These are phyloP conservation scores for Triplophysa rosa DNA, from an alignment of 2,113 vertebrate species.

Conservation along the genomic window DNA sequence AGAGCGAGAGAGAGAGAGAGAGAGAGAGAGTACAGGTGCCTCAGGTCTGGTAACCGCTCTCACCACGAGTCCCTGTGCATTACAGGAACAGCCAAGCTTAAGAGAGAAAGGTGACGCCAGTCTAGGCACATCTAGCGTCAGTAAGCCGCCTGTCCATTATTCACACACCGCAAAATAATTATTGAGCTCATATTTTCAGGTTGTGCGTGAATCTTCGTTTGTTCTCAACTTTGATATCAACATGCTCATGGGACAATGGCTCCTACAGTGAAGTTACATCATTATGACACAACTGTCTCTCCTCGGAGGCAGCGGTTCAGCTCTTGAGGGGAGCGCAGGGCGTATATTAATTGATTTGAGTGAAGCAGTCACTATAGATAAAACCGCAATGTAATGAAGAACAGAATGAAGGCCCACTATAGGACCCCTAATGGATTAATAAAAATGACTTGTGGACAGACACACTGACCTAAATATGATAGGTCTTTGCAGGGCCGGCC, in stretches of 20 bases:
- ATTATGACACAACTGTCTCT: constrained; percentile 28
- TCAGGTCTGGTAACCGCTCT: constrained; percentile 42
- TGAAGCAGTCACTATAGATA: constrained; percentile 17
- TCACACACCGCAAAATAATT: constrained; percentile 29
- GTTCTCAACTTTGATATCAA: constrained; percentile 34
- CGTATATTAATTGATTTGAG: neutral
- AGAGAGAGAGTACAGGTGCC: constrained; percentile 50
- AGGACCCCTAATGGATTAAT: neutral
- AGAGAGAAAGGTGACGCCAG: constrained; percentile 26
- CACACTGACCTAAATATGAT: neutral
- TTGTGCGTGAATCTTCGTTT: constrained; percentile 11
- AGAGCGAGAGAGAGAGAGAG: neutral
- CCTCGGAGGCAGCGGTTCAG: constrained; percentile 25
- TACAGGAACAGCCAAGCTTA: constrained; percentile 21
- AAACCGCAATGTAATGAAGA: neutral
- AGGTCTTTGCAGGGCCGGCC: too few species aligned
- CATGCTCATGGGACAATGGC: neutral
- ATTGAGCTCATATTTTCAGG: constrained; percentile 16
- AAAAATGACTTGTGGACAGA: neutral
- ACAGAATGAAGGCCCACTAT: neutral
- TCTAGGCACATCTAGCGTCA: constrained; percentile 32
- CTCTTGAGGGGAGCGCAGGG: constrained; percentile 4
- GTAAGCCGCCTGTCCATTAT: constrained; percentile 28
- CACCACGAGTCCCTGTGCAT: constrained; percentile 15
- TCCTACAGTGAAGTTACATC: constrained; percentile 12